phyloP scores from a whole-genome alignment of 2,888 invertebrate genomes.

The Aleiodes leptofemur region DNA sequence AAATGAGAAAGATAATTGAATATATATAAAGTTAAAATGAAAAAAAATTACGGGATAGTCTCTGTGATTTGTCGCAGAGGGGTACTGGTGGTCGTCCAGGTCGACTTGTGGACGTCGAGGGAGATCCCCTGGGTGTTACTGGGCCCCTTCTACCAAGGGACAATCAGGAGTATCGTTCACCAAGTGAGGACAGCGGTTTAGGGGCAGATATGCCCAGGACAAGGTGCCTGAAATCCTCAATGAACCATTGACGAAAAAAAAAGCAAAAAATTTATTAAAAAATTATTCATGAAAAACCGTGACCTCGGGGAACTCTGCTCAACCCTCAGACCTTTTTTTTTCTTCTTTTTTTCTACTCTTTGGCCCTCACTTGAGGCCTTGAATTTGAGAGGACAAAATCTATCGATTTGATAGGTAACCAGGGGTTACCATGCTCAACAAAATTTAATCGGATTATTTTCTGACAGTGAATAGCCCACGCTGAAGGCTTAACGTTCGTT shows the following conservation, averaged over 20 bases:
- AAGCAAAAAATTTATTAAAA: background rate
- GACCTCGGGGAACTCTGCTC: background rate
- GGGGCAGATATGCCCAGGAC: slow-evolving; percentile 85
- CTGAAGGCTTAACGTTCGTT: background rate
- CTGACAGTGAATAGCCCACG: background rate
- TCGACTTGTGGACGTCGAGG: slow-evolving; percentile 73
- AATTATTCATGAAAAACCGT: background rate
- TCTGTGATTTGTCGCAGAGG: slow-evolving; percentile 72
- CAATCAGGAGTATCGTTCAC: slow-evolving; percentile 87
- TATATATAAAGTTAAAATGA: slow-evolving; percentile 32
- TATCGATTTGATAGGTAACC: slow-evolving; percentile 22
- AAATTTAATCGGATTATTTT: slow-evolving; percentile 15
- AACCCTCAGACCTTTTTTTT: background rate
- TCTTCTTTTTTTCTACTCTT: background rate
- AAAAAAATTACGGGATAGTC: slow-evolving; percentile 59
- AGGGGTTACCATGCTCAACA: slow-evolving; percentile 24
- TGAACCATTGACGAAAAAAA: slow-evolving; percentile 28
- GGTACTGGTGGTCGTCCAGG: slow-evolving; percentile 71
- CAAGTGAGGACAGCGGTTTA: slow-evolving; percentile 96
- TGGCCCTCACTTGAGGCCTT: background rate
- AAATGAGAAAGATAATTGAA: no score
- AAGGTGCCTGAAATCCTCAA: slow-evolving; percentile 62
- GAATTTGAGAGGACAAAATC: slow-evolving; percentile 15
- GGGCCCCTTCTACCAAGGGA: slow-evolving; percentile 73
- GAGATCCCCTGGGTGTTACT: slow-evolving; percentile 73